Evolutionary conservation across 2,888 invertebrate species (phyloP), one percentile per base, ranked within the genome.

Genomic region (Eilema sororculum): DNA sequence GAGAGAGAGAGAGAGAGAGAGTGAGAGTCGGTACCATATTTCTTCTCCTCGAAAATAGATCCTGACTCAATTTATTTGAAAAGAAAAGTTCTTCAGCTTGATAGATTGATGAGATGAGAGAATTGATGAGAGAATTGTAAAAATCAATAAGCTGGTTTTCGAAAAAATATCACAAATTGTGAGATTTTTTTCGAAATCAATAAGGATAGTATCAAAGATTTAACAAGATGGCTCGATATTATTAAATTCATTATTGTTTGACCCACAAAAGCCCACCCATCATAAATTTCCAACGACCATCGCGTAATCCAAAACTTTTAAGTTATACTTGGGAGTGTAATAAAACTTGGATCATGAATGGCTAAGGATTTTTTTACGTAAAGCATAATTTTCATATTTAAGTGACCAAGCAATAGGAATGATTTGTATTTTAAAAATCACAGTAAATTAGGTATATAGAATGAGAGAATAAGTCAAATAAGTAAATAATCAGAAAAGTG

Each of bases 281-380:
- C 46, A 20, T 65, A 70, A 65, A 81, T 71, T 69, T 60, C 46
- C 41, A 52, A 25, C 56, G 58, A 64, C 25, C 59, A 58, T 68
- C 60, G 61, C 65, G 58, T 73, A 80, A 82, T 58, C 13, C 82
- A 75, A 84, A 41, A 83, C 78, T 84, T 81, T 73, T 67, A 78
- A 81, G 74, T 81, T 85, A 81, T 81, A 78, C 72, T 60, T 69
- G 64, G 59, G 71, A 79, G 81, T 83, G 80, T 86, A 88, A 87
- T 87, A 84, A 84, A 89, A 88, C 79, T 87, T 86, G 71, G 52
- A 67, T 66, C 64, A 63, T 65, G 68, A 69, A n/a, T 68, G n/a
- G 22, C 12, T 63, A 28, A 65, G 22, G 46, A 58, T 0, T 46
- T 20, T 33, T 69, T 78, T 79, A 72, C 46, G 20, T 22, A 69